phyloP scores from a whole-genome alignment of 2,113 vertebrate species.

The Microcebus ravelobensis region DNA sequence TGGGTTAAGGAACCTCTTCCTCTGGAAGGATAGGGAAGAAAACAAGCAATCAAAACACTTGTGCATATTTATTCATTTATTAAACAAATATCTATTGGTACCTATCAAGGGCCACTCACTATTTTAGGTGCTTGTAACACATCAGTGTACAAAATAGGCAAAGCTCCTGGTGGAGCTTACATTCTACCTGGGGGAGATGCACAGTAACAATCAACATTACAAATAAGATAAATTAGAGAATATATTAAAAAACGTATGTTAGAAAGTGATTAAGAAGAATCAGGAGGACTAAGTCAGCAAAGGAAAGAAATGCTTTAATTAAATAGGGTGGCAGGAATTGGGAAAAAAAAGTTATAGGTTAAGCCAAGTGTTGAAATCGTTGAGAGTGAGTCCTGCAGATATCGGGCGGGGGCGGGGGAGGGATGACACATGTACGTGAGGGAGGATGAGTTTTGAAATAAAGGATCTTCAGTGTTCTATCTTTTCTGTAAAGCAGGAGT shows the following conservation, averaged over 20 bases:
- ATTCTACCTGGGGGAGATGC: background rate
- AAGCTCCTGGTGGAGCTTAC: background rate
- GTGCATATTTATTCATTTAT: background rate
- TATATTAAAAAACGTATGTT: background rate
- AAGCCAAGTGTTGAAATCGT: background rate
- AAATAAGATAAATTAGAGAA: background rate
- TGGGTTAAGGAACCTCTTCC: background rate
- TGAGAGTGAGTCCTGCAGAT: background rate
- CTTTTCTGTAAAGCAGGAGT: background rate
- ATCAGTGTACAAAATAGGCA: background rate
- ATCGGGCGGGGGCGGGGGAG: too few relatives aligned
- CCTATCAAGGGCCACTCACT: background rate
- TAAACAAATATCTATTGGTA: background rate
- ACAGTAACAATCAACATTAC: background rate
- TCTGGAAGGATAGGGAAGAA: background rate
- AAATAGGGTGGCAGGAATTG: background rate
- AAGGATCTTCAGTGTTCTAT: background rate
- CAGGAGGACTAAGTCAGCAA: background rate
- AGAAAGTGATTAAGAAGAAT: background rate
- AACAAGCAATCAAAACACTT: background rate
- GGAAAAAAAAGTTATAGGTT: background rate
- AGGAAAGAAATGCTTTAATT: background rate
- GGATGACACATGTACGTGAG: background rate
- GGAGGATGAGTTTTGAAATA: background rate
- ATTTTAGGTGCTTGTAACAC: background rate